Evolutionary conservation across 2,797 vertebrate genomes (phyloP).

Genomic region (Pseudopleuronectes americanus): DNA sequence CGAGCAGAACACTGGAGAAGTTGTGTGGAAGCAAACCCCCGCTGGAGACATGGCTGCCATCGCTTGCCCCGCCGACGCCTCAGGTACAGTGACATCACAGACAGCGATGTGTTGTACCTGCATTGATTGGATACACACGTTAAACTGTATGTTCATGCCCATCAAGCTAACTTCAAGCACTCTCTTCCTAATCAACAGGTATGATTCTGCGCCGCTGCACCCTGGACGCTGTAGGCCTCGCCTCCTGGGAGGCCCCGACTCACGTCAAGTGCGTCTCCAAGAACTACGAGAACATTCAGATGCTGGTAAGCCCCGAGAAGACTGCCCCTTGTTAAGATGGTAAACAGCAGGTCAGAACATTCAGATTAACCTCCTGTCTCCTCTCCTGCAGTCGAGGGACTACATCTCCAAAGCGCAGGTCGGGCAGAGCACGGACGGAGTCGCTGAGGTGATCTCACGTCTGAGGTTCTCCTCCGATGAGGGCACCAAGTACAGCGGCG

Average conservation of each 20-base stretch:
- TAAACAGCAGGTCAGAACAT: conserved; percentile 18
- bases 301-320: conserved; percentile 85
- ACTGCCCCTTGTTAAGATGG: conserved; percentile 1
- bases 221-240: conserved; percentile 92
- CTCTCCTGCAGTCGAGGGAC: conserved; percentile 86
- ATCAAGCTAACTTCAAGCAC: conserved; percentile 10
- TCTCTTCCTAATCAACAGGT: conserved; percentile 78
- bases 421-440: conserved; percentile 87
- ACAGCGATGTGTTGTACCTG: neutral
- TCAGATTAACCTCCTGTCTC: conserved; percentile 34
- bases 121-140: neutral
- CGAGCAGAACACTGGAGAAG: conserved; percentile 87
- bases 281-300: conserved; percentile 94
- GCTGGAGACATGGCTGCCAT: conserved; percentile 91
- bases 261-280: conserved; percentile 95
- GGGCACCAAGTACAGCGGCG: conserved; percentile 94
- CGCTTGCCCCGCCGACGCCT: conserved; percentile 90
- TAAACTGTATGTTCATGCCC: neutral
- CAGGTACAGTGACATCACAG: conserved; percentile 80
- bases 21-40: conserved; percentile 94
- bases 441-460: conserved; percentile 92
- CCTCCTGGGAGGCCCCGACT: conserved; percentile 95
- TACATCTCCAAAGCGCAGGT: conserved; percentile 90
- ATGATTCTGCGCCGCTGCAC: conserved; percentile 93
- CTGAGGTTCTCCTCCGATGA: conserved; percentile 93